Evolutionary conservation across 2,797 vertebrate genomes (phyloP).

Genomic region (Parambassis ranga): DNA sequence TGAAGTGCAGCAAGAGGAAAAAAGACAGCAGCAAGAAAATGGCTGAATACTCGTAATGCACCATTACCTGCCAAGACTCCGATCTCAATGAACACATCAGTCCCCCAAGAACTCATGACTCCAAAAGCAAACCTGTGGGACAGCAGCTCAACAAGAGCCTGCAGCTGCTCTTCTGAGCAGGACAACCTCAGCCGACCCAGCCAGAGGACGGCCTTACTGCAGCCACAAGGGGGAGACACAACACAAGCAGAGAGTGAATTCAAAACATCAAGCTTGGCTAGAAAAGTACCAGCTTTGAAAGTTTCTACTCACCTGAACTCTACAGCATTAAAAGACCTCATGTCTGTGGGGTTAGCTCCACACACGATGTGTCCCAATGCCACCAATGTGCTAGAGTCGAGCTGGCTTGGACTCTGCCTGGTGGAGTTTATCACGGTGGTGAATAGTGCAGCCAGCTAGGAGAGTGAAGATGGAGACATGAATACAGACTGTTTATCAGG

Average conservation of each 20-base stretch:
- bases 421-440: constrained; percentile 69
- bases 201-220: constrained; percentile 81
- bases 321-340: constrained; percentile 73
- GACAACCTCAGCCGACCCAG: constrained; percentile 73
- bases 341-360: constrained; percentile 72
- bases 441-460: constrained; percentile 74
- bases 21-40: no score
- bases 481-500: background rate
- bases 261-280: background rate
- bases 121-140: constrained; percentile 75
- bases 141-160: constrained; percentile 66
- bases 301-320: constrained; percentile 79
- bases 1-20: no score
- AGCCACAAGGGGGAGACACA: constrained; percentile 58
- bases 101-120: constrained; percentile 74
- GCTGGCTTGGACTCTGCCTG: constrained; percentile 64
- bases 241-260: background rate
- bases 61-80: constrained; percentile 79
- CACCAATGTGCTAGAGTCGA: constrained; percentile 79
- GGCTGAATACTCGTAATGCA: background rate
- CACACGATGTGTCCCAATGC: constrained; percentile 81
- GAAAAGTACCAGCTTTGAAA: background rate
- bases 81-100: constrained; percentile 82
- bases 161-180: constrained; percentile 81
- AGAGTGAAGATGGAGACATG: background rate